phyloP scores from a whole-genome alignment of 2,888 invertebrate genomes.

The Eudasyphora cyanicolor region DNA sequence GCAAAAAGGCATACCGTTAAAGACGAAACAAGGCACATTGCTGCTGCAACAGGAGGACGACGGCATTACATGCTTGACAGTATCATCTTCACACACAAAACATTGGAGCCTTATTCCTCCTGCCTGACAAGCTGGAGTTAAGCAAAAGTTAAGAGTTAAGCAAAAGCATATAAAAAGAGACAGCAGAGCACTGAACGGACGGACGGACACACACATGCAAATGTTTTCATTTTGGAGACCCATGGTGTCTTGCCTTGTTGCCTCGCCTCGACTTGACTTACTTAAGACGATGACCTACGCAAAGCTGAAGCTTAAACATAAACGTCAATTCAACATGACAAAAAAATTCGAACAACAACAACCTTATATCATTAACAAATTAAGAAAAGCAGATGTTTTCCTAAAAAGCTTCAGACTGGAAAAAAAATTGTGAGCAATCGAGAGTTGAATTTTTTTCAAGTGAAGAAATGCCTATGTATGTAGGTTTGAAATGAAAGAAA shows the following conservation, averaged over 20 bases:
- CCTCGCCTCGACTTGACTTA: neutral
- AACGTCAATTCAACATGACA: too few relatives aligned
- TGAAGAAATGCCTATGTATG: neutral
- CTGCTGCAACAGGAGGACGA: constrained; percentile 55
- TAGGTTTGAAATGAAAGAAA: constrained; percentile 7
- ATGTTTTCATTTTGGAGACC: constrained; percentile 68
- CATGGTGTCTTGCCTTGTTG: constrained; percentile 66
- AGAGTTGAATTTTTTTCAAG: constrained; percentile 21
- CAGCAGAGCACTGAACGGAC: constrained; percentile 31
- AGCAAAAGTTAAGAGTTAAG: neutral
- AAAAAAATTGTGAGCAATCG: constrained; percentile 5
- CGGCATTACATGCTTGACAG: too few relatives aligned
- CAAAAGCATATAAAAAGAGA: too few relatives aligned
- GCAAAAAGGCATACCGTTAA: constrained; percentile 47
- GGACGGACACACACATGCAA: constrained; percentile 53
- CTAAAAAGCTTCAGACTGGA: constrained; percentile 29
- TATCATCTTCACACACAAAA: too few relatives aligned
- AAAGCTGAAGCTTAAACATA: constrained; percentile 51
- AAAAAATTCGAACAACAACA: too few relatives aligned
- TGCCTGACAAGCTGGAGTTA: constrained; percentile 69
- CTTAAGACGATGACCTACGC: constrained; percentile 75
- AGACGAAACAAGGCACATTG: constrained; percentile 51
- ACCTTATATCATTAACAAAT: constrained; percentile 35
- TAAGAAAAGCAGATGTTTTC: constrained; percentile 31
- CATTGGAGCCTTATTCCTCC: constrained; percentile 27